Base-by-base conservation (phyloP, 1,140 invertebrate genomes). In the Drosophila kohkoa region DNA sequence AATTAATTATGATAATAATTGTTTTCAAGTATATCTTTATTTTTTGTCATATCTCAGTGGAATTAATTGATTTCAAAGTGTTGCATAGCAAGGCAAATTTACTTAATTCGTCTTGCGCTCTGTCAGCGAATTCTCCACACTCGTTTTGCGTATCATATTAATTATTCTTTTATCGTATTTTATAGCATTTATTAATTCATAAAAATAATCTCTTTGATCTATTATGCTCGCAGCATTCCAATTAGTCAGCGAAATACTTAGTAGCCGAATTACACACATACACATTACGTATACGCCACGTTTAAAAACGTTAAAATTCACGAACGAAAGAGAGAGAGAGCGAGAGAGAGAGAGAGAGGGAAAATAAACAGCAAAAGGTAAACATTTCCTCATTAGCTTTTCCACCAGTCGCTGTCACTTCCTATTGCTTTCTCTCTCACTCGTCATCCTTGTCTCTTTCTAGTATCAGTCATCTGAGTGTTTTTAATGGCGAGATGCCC, bases 361-460 rank as follows among this genome's bases (percentile, higher is more conserved):
- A n/a, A 30, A 52, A 52, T 30, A 57, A 67, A 28, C 13, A 58
- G 54, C 58, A 35, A 32, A 65, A 65, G 69, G 32, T 72, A 48
- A 75, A 75, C 51, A 75, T 62, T 70, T 70, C 43, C 66, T 70
- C 71, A 70, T 68, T 69, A 74, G 65, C 55, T 74, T 52, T 35
- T 38, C 11, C 5, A 1, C 13, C 32, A 32, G 32, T 8, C 5
- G 32, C 35, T 38, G 35, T 38, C 35, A 38, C 35, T 16, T 28
- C 13, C 28, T 49, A 11, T 32, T 16, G 13, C 10, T n/a, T 7
- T n/a, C 38, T 28, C 20, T 63, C 28, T 20, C 30, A 7, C 10
- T 13, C 28, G 1, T 1, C 7, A 48, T 30, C 25, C 5, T 8
- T 16, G 38, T 32, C 59, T 48, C 59, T 11, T 10, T 3, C 28